Evolutionary conservation across 2,797 vertebrate species (phyloP).

Genomic region (Denticeps clupeoides): DNA sequence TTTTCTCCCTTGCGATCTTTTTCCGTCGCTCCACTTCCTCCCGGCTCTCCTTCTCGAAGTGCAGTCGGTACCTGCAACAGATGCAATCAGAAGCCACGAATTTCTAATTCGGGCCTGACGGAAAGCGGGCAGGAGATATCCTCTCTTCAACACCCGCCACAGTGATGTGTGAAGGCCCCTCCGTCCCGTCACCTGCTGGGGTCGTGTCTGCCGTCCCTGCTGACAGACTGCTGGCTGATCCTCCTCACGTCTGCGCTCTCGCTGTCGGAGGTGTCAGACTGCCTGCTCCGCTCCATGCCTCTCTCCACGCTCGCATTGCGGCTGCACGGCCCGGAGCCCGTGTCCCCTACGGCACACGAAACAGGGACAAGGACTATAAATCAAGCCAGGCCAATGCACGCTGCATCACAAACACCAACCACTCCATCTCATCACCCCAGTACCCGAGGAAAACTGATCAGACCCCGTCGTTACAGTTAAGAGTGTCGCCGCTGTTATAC

Average conservation of each 20-base stretch:
- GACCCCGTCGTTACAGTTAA: no score
- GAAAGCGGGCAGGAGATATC: background rate
- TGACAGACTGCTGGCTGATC: conserved; percentile 77
- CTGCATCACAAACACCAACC: no score
- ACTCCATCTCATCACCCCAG: no score
- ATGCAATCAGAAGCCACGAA: background rate
- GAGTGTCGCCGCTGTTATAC: no score
- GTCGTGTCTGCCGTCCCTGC: conserved; percentile 67
- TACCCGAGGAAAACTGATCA: no score
- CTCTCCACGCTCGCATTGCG: conserved; percentile 80
- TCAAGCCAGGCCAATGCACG: no score
- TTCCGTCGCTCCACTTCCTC: conserved; percentile 81
- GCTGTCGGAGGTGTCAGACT: conserved; percentile 83
- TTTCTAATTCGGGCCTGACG: no score
- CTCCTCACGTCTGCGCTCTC: conserved; percentile 74
- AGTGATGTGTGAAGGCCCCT: background rate
- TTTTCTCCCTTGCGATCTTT: conserved; percentile 66
- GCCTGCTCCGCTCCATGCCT: conserved; percentile 54
- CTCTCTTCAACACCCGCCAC: background rate
- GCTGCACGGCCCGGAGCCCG: conserved; percentile 75
- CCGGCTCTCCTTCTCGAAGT: conserved; percentile 78
- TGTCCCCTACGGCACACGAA: conserved; percentile 48
- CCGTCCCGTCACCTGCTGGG: conserved; percentile 67
- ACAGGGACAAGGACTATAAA: no score
- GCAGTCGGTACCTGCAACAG: conserved; percentile 67